Conservation (phyloP, 2,888 invertebrate species). For the Chloroclysta siterata region DNA sequence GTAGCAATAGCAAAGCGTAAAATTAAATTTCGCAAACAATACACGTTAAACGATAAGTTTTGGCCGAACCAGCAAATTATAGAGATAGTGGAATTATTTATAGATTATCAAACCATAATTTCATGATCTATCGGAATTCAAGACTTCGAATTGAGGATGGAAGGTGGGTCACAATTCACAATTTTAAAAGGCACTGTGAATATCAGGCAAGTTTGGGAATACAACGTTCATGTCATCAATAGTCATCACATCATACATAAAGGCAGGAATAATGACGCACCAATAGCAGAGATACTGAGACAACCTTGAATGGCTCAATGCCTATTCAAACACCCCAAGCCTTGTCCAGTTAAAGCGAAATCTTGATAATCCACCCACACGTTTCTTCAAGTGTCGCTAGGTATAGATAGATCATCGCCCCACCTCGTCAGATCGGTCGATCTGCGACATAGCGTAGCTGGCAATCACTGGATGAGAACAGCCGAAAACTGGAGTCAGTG, state of each 20-base stretch:
- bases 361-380: conserved; percentile 29
- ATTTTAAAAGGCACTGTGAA: no score
- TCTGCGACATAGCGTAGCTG: no score
- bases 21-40: conserved; percentile 32
- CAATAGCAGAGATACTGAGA: conserved; percentile 50
- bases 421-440: no score
- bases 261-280: conserved; percentile 55
- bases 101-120: background rate
- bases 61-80: background rate
- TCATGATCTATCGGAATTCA: background rate
- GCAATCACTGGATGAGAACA: no score
- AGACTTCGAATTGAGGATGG: background rate
- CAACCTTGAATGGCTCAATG: conserved; percentile 53
- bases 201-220: background rate
- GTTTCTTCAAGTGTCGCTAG: conserved; percentile 2
- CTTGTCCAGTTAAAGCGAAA: conserved; percentile 33
- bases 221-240: conserved; percentile 19
- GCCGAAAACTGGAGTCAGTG: no score
- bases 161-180: background rate
- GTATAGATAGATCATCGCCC: background rate
- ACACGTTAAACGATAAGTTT: background rate
- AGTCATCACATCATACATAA: conserved; percentile 1
- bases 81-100: background rate
- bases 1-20: conserved; percentile 11
- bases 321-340: conserved; percentile 49